Percentiles rank a stretch among this genome's conserved stretches.
Evolutionary conservation across 2,888 invertebrate genomes (phyloP).

Genomic region (Alcis repandata): DNA sequence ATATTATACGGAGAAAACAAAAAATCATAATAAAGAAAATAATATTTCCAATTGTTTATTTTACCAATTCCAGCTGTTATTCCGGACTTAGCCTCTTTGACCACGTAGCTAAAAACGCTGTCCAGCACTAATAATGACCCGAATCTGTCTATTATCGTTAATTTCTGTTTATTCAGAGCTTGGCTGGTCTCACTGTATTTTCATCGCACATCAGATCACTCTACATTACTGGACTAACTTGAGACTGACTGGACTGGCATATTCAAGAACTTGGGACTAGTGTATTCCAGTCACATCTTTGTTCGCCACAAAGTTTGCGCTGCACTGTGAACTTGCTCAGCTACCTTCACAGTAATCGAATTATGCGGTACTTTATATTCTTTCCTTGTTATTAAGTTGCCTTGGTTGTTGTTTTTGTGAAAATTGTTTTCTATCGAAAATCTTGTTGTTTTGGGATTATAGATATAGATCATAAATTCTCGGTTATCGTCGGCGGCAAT

Average conservation of each 20-base stretch:
- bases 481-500: too few species aligned
- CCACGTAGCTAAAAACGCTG: not conserved
- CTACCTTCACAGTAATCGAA: constrained; percentile 16
- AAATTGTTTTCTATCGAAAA: not conserved
- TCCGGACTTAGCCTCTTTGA: not conserved
- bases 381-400: constrained; percentile 6
- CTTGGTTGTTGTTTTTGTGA: not conserved
- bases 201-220: constrained; percentile 11
- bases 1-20: too few species aligned
- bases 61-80: not conserved
- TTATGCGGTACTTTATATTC: constrained; percentile 22
- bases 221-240: constrained; percentile 1
- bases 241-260: too few species aligned
- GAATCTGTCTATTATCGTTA: constrained; percentile 1
- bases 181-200: not conserved
- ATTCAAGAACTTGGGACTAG: not conserved
- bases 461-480: not conserved
- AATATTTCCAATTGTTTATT: not conserved
- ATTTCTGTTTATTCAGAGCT: constrained; percentile 1
- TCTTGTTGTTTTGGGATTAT: not conserved
- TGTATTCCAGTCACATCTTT: constrained; percentile 7
- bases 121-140: constrained; percentile 2
- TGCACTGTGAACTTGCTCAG: constrained; percentile 23
- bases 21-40: too few species aligned
- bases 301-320: constrained; percentile 23